Percentiles rank a stretch among this genome's conserved stretches.
Conservation (phyloP, 2,888 invertebrate species). For the Microplitis deprimator region DNA sequence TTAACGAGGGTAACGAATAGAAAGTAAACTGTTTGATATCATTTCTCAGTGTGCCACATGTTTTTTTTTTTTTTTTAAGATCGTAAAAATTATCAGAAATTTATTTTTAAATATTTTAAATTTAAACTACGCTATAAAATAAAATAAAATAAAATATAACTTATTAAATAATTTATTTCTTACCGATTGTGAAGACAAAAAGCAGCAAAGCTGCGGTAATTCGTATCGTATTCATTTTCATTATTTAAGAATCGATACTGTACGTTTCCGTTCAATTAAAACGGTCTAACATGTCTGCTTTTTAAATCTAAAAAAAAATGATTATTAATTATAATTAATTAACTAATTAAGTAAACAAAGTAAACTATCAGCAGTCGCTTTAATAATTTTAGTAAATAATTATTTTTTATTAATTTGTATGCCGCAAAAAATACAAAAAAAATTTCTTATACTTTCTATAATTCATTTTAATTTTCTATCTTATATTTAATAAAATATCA, state of each 20-base stretch:
- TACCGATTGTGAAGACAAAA: conserved; percentile 28
- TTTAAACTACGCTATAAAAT: neutral
- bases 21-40: conserved; percentile 56
- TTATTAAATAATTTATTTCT: conserved; percentile 7
- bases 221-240: conserved; percentile 27
- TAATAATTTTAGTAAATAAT: too few species aligned
- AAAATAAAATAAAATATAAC: neutral
- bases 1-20: conserved; percentile 60
- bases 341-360: too few species aligned
- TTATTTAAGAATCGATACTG: conserved; percentile 17
- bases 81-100: neutral
- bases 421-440: too few species aligned
- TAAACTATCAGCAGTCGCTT: too few species aligned
- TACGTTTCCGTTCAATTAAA: neutral
- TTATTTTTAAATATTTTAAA: neutral
- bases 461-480: too few species aligned
- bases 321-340: neutral
- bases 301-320: conserved; percentile 50
- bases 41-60: conserved; percentile 39
- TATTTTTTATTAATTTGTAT: too few species aligned
- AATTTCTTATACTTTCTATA: too few species aligned
- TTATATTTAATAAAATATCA: too few species aligned
- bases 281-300: conserved; percentile 50
- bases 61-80: conserved; percentile 9
- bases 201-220: conserved; percentile 13